phyloP scores from a whole-genome alignment of 1,140 invertebrate species.

The Lordiphosa collinella region DNA sequence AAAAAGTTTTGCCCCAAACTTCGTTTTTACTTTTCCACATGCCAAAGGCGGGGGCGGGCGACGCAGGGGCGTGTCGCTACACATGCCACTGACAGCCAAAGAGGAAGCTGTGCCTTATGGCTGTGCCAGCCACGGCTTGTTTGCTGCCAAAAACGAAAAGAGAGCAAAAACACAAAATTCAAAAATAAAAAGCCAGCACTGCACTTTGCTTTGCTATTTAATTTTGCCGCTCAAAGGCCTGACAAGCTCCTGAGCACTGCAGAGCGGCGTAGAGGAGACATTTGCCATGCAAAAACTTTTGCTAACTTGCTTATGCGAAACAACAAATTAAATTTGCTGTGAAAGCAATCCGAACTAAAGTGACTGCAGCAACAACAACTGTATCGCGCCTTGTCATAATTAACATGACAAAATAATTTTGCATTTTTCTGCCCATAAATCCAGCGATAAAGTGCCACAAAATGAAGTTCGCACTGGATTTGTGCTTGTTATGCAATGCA shows the following conservation, averaged over 20 bases:
- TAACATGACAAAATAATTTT: conserved; percentile 12
- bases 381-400: conserved; percentile 13
- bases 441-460: background rate
- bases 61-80: conserved; percentile 28
- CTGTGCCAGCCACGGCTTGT: conserved; percentile 62
- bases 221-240: conserved; percentile 70
- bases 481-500: background rate
- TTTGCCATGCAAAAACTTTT: conserved; percentile 38
- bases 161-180: conserved; percentile 11
- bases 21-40: conserved; percentile 76
- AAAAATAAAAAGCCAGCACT: conserved; percentile 44
- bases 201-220: conserved; percentile 75
- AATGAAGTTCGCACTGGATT: background rate
- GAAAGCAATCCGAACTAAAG: background rate
- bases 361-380: background rate
- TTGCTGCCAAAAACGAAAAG: conserved; percentile 55
- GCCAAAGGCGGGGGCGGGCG: conserved; percentile 22
- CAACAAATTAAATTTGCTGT: conserved; percentile 48
- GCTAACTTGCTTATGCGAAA: conserved; percentile 48
- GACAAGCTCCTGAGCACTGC: conserved; percentile 46
- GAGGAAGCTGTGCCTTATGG: conserved; percentile 57
- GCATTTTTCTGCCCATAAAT: conserved; percentile 6
- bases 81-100: conserved; percentile 65
- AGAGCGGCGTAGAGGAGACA: conserved; percentile 18
- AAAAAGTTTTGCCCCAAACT: conserved; percentile 72